Evolutionary conservation across 2,113 vertebrate genomes (phyloP), one percentile per base, ranked within the genome.

Genomic region (Lampris megalopsis): DNA sequence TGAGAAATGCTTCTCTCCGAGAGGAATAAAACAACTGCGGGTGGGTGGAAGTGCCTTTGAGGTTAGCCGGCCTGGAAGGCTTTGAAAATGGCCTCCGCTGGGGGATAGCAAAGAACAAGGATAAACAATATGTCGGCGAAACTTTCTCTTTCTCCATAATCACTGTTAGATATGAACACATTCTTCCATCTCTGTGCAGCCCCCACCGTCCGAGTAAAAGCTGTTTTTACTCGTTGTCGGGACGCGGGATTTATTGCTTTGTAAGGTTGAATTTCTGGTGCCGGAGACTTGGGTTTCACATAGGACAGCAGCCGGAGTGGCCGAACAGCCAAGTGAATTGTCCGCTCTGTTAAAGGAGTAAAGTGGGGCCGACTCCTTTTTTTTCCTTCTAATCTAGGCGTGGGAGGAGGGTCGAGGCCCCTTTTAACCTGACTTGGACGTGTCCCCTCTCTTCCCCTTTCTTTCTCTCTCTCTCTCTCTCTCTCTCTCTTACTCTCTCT

Each of bases 351-450:
- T 73, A 47, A 60, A 59, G 77, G 61, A 13, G 36, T 62, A 71
- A 67, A 76, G 59, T 50, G 68, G 64, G 67, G 65, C 57, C 36
- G 68, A 60, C 76, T 50, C 24, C 40, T 4, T 66, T 50, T 76
- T 79, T 81, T 85, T 82, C 81, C 71, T 78, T 79, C 61, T 70
- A 7, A 72, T 84, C 43, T 2, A 4, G 68, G 40, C 35, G 63
- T 53, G 67, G 60, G 73, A 75, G 63, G 1, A 36, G 77, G 75
- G 81, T 83, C 73, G 78, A 80, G 75, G 73, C 81, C 58, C 69
- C 58, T 40, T 88, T 91, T 88, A 84, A 90, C 81, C 86, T 79
- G 71, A 71, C 42, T 81, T 48, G 62, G 71, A 71, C 47, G 75
- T 41, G 66, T 68, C 81, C 24, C 24, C 24, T 24, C 24, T 24